Base-by-base conservation (phyloP, 2,797 vertebrate genomes). In the Rhinophrynus dorsalis region DNA sequence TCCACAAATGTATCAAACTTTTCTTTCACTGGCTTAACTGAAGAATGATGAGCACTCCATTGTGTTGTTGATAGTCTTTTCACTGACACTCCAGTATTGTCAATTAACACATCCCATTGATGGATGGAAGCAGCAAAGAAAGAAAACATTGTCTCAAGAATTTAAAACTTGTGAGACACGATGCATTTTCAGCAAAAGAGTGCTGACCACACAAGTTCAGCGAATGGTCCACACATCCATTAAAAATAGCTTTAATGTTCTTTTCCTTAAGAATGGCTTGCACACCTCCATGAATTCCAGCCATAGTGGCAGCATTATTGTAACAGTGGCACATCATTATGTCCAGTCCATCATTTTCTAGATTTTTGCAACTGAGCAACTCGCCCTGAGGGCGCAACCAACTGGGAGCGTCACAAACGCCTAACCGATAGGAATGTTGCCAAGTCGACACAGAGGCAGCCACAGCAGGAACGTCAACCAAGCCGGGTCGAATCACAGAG, bases 221-320 rank as follows among this genome's bases (percentile, higher is more conserved):
- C n/a, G n/a, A n/a, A n/a, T n/a, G n/a, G n/a, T n/a, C n/a, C n/a
- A n/a, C 29, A 55, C 18, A 18, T 55, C 3, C 51, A 33, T 33
- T 18, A 33, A 33, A 55, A 33, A 55, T 21, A 33, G 17, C 30
- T 55, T 55, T 55, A 10, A 10, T 35, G 15, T 55, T 33, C 30
- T 55, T 55, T 55, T 6, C 29, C 30, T 55, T 55, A 55, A 55
- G 6, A 55, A 55, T 35, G 29, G 51, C 15, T 55, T 55, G 17
- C 12, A 35, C 17, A 35, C 30, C 29, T 55, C 29, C 26, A 33
- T 33, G 26, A 2, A 55, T 55, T 55, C 29, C 15, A 20, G 51
- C 29, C 51, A 55, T 55, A 18, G 17, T 33, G 6, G 29, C 30
- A 55, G 51, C 29, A 55, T n/a, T 55, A 17, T 17, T 3, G 5